These are phyloP conservation scores for Coregonus ussuriensis DNA, from an alignment of 2,797 vertebrate species.

Conservation along the genomic window DNA sequence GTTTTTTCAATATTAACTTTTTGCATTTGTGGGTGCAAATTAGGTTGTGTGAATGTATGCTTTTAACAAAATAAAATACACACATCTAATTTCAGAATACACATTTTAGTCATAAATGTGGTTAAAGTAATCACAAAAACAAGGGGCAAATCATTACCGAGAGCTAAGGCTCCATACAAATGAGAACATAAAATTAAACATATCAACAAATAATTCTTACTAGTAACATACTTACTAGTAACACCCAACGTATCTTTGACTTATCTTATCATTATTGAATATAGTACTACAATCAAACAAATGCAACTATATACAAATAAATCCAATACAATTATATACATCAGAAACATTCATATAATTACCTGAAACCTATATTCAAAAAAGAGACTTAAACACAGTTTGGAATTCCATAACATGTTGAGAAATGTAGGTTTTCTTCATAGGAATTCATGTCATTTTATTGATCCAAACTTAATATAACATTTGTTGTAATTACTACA, in stretches of 20 bases:
- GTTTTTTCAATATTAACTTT: neutral
- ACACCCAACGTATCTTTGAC: neutral
- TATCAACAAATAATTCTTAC: neutral
- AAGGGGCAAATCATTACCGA: neutral
- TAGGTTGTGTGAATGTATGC: neutral
- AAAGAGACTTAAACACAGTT: neutral
- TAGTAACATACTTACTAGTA: neutral
- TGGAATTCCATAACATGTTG: neutral
- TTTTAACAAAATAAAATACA: neutral
- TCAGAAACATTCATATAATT: neutral
- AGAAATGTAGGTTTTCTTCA: neutral
- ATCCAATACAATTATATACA: neutral
- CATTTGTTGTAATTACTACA: neutral
- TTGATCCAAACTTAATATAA: neutral
- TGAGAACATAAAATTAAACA: neutral
- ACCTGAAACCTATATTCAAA: neutral
- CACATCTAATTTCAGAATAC: neutral
- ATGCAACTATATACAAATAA: neutral
- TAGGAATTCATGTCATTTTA: neutral
- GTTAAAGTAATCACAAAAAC: constrained; percentile 3
- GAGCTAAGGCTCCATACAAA: neutral
- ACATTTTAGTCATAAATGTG: neutral
- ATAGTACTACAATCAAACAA: neutral
- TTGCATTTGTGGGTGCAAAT: neutral
- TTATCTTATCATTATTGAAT: neutral